Percentiles rank a stretch among this genome's conserved stretches.
Evolutionary conservation across 2,113 vertebrate species (phyloP).

Genomic region (Nycticorax nycticorax): DNA sequence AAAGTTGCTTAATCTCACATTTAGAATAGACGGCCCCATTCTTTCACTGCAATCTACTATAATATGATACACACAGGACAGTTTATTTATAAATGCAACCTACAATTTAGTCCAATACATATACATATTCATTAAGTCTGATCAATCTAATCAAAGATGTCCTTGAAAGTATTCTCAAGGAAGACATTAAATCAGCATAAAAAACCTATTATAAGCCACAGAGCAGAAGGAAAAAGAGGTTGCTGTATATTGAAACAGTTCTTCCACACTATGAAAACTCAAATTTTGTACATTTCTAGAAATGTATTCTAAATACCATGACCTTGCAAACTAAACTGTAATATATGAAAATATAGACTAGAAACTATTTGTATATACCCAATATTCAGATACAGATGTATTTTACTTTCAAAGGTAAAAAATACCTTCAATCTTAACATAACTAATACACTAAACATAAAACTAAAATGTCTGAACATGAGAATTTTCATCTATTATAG

Average conservation of each 20-base stretch:
- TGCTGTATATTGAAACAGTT: neutral
- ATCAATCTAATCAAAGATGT: conserved; percentile 70
- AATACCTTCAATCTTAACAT: neutral
- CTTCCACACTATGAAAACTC: neutral
- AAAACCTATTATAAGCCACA: conserved; percentile 34
- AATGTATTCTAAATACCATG: neutral
- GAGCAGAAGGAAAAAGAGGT: neutral
- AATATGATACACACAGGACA: conserved; percentile 9
- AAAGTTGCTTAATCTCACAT: neutral
- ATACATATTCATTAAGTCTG: conserved; percentile 72
- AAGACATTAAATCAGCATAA: conserved; percentile 62
- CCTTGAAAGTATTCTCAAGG: conserved; percentile 63
- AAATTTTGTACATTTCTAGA: neutral
- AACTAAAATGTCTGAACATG: neutral
- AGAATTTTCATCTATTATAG: neutral
- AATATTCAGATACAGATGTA: neutral
- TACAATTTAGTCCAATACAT: conserved; percentile 57
- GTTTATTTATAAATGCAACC: conserved; percentile 69
- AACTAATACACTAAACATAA: neutral
- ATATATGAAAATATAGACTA: neutral
- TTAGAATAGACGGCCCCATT: neutral
- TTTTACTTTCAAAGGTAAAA: neutral
- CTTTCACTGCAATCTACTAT: neutral
- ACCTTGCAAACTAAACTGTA: neutral
- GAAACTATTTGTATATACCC: neutral